Evolutionary conservation across 2,888 invertebrate genomes (phyloP).

Genomic region (Petrolisthes cinctipes): DNA sequence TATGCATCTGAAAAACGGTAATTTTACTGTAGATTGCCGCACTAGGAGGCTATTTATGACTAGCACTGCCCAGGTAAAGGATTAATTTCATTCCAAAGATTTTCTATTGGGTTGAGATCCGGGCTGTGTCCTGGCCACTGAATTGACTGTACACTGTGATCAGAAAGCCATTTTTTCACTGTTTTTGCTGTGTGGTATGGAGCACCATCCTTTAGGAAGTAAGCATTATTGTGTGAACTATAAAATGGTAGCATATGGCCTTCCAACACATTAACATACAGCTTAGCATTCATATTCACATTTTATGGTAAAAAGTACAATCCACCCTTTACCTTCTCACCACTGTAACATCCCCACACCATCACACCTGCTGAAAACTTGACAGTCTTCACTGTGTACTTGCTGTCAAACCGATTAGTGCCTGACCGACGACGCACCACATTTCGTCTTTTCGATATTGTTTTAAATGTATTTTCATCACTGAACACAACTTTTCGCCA

Average conservation of each 20-base stretch:
- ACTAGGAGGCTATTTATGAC: too few species aligned
- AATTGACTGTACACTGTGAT: background rate
- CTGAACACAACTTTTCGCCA: background rate
- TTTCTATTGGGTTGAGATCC: background rate
- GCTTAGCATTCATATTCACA: background rate
- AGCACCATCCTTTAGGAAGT: background rate
- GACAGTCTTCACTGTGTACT: background rate
- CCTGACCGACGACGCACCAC: background rate
- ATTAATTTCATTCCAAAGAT: too few species aligned
- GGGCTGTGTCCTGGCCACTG: background rate
- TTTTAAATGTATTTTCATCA: background rate
- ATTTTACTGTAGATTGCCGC: too few species aligned
- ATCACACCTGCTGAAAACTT: background rate
- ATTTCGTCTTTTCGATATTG: background rate
- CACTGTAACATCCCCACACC: background rate
- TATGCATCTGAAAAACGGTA: too few species aligned
- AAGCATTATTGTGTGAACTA: background rate
- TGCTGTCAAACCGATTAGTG: background rate
- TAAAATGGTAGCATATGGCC: background rate
- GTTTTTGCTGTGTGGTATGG: background rate
- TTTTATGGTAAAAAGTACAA: background rate
- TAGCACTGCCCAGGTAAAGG: too few species aligned
- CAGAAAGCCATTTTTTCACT: background rate
- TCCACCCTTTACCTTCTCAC: background rate
- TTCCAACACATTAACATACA: background rate